Evolutionary conservation across 2,113 vertebrate genomes (phyloP), one percentile per base, ranked within the genome.

Genomic region (Meriones unguiculatus): DNA sequence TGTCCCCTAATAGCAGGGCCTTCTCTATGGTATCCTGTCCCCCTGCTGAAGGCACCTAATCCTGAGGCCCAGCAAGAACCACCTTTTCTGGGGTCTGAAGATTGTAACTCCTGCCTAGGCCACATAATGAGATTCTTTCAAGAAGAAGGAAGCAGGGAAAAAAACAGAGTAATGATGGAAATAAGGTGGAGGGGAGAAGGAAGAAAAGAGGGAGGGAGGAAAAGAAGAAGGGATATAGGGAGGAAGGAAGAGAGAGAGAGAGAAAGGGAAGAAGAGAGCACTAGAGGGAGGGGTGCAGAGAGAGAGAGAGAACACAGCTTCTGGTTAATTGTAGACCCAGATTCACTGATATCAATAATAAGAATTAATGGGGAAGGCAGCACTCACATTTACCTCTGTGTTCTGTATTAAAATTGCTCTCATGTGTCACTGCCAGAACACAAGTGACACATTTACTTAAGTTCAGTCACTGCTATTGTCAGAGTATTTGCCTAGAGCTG

Each of bases 401-500:
- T 67, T 57, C 25, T 50, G 1, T 32, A 2, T 75, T 35, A 22
- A 22, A 54, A 24, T 3, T 0, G 67, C 22, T 46, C 72, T 46
- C 65, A 0, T 75, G 41, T 22, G 17, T 65, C 88, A 9, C 35
- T 14, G 69, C 64, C 69, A 50, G 14, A 22, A 30, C 18, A 38
- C 67, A 35, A 13, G 22, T 20, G 75, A 41, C 52, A 35, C 11
- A 20, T 85, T 24, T n/a, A 14, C 17, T 35, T 22, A 46, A 20
- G 24, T 25, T n/a, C 24, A 52, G 38, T 28, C 3, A 17, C 12
- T 35, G 11, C 46, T 14, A 35, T 54, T n/a, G 3, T 4, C 13
- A 0, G 38, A 38, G 18, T 24, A 14, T 0, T 32, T 17, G 4
- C 1, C 32, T 46, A 2, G 1, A 64, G 57, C 17, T 10, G 1